Conservation (phyloP, 1,140 invertebrate species). For the Drosophila tristis region DNA sequence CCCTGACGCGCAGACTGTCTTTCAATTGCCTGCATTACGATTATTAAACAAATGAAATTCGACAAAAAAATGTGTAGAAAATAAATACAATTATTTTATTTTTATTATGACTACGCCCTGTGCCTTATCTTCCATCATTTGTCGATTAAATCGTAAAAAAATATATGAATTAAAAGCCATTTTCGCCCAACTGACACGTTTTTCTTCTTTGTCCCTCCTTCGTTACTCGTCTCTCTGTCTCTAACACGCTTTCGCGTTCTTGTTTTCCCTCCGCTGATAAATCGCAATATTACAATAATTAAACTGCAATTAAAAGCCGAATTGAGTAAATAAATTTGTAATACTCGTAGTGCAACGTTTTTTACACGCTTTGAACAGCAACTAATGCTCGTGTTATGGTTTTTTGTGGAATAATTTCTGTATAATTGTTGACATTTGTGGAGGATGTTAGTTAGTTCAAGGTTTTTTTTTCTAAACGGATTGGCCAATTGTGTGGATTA, state of each 20-base stretch:
- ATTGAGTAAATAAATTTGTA: conserved; percentile 41
- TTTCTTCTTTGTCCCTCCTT: not conserved
- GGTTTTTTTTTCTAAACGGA: too few species aligned
- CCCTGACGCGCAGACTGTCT: conserved; percentile 3
- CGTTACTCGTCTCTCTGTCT: too few species aligned
- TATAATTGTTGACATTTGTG: conserved; percentile 12
- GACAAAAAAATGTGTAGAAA: too few species aligned
- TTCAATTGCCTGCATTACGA: conserved; percentile 29
- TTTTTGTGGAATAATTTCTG: conserved; percentile 17
- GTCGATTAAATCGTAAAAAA: conserved; percentile 10
- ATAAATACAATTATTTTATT: conserved; percentile 15
- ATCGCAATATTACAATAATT: conserved; percentile 57
- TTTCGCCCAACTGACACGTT: conserved; percentile 20
- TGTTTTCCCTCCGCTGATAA: conserved; percentile 32
- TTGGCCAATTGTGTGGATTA: too few species aligned
- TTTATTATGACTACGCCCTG: not conserved
- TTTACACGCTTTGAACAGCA: conserved; percentile 2
- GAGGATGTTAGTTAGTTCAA: too few species aligned
- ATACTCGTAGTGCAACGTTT: conserved; percentile 7
- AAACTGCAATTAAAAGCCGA: conserved; percentile 46
- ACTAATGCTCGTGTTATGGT: conserved; percentile 2
- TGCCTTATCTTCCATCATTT: not conserved
- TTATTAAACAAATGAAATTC: conserved; percentile 1
- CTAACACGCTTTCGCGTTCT: conserved; percentile 20
- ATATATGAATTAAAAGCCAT: conserved; percentile 16